phyloP scores from a whole-genome alignment of 2,888 invertebrate species.

The Acanthosepion lycidas region DNA sequence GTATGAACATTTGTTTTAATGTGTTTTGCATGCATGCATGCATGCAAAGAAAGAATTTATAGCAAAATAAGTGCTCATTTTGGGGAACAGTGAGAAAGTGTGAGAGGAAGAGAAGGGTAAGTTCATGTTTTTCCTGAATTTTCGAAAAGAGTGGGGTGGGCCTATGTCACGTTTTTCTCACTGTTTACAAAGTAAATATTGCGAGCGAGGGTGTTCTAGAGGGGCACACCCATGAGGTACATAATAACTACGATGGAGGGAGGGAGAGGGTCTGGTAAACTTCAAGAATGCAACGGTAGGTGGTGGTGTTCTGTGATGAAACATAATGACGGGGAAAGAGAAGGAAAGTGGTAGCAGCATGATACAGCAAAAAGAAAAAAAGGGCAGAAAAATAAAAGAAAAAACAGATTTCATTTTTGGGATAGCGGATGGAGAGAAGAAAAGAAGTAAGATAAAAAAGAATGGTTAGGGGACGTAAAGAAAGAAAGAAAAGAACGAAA shows the following conservation, averaged over 20 bases:
- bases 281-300: background rate
- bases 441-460: too few species aligned
- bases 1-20: background rate
- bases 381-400: background rate
- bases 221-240: background rate
- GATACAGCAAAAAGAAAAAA: background rate
- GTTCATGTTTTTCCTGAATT: background rate
- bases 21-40: background rate
- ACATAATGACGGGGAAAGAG: too few species aligned
- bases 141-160: background rate
- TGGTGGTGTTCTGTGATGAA: background rate
- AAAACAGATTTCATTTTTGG: too few species aligned
- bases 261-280: background rate
- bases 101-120: background rate
- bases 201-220: slow-evolving; percentile 6
- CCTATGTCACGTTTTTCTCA: background rate
- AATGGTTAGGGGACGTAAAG: too few species aligned
- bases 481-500: background rate
- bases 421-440: too few species aligned
- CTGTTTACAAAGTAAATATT: background rate
- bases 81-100: background rate
- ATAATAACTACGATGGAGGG: background rate
- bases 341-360: too few species aligned
- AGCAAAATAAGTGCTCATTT: background rate
- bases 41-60: background rate